Evolutionary conservation across 2,888 invertebrate species (phyloP).

Genomic region (Altica lythri): DNA sequence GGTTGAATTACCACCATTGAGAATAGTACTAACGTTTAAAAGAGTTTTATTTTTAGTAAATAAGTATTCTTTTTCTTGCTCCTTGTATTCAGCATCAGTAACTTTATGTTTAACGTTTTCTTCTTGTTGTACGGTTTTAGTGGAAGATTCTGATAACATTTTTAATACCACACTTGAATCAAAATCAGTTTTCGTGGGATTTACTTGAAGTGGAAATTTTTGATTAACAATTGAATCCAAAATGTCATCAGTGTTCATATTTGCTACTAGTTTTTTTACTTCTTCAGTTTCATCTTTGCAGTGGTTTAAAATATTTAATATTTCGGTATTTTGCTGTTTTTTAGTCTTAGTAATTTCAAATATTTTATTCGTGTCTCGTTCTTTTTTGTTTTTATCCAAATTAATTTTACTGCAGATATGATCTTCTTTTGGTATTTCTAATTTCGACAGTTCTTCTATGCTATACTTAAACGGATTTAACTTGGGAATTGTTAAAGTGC

Average conservation of each 20-base stretch:
- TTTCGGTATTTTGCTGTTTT: slow-evolving; percentile 5
- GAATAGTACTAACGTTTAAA: slow-evolving; percentile 44
- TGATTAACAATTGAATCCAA: slow-evolving; percentile 25
- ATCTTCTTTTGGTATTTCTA: slow-evolving; percentile 44
- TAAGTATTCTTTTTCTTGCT: slow-evolving; percentile 25
- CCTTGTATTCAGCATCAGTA: too few species aligned
- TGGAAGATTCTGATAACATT: slow-evolving; percentile 4
- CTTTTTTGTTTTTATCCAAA: not conserved
- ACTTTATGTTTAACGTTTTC: too few species aligned
- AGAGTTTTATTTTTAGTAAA: slow-evolving; percentile 49
- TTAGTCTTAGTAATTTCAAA: slow-evolving; percentile 28
- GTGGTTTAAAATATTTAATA: slow-evolving; percentile 19
- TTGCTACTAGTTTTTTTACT: slow-evolving; percentile 17
- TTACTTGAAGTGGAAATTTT: slow-evolving; percentile 11
- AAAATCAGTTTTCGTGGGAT: not conserved
- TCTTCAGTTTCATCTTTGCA: slow-evolving; percentile 19
- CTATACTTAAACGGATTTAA: slow-evolving; percentile 53
- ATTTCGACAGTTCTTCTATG: slow-evolving; percentile 47
- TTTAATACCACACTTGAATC: slow-evolving; percentile 19
- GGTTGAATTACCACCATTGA: slow-evolving; percentile 27
- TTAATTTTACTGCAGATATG: slow-evolving; percentile 41
- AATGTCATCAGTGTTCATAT: slow-evolving; percentile 24
- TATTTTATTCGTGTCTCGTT: slow-evolving; percentile 19
- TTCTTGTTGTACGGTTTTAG: too few species aligned
- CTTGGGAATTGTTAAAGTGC: slow-evolving; percentile 59